phyloP scores from a whole-genome alignment of 2,113 vertebrate species.

The Irena cyanogastra region DNA sequence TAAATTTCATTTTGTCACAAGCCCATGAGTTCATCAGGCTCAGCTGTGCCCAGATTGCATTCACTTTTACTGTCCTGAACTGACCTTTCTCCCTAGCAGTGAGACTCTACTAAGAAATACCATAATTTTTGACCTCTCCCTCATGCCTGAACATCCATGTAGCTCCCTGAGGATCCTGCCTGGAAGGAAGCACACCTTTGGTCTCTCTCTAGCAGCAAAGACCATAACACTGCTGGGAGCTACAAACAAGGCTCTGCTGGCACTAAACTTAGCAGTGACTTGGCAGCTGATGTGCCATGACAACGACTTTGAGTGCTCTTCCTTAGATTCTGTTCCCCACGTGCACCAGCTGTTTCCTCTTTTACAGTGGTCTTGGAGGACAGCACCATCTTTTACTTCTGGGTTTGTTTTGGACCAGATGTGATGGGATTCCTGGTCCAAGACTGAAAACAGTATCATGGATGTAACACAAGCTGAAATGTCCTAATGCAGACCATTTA shows the following conservation, averaged over 20 bases:
- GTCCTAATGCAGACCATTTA: background rate
- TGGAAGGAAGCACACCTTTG: background rate
- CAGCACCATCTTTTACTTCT: background rate
- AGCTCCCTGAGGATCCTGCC: background rate
- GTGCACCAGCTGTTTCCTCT: background rate
- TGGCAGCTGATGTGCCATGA: background rate
- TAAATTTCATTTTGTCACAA: background rate
- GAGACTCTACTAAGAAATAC: background rate
- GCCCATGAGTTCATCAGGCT: background rate
- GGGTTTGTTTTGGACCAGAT: background rate
- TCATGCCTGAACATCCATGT: background rate
- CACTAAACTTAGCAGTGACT: background rate
- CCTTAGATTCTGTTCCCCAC: background rate
- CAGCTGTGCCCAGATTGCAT: background rate
- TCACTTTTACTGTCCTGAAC: background rate
- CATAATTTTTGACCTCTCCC: background rate
- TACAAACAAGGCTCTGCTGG: background rate
- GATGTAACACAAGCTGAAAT: background rate
- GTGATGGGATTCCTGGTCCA: background rate
- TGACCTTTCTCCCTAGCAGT: background rate
- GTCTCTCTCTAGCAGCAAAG: background rate
- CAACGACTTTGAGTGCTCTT: background rate
- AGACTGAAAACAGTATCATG: background rate
- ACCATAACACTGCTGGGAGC: background rate
- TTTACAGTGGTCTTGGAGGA: background rate